Conservation (phyloP, 2,797 vertebrate genomes). For the Chaunax sp. region DNA sequence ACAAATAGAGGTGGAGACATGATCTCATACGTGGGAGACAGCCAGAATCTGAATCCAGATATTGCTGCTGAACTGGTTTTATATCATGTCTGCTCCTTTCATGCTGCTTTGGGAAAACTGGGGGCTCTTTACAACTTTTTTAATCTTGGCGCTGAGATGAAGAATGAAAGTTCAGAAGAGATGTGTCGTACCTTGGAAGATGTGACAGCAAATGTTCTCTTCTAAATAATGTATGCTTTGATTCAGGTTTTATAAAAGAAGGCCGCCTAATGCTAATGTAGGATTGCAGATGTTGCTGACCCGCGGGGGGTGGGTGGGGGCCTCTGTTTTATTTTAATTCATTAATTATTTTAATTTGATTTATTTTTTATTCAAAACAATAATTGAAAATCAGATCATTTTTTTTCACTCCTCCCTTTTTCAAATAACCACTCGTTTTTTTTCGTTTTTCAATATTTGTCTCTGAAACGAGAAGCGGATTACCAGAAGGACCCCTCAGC, state of each 20-base stretch:
- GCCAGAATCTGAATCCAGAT: neutral
- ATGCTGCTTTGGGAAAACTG: neutral
- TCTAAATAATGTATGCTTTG: neutral
- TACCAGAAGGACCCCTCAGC: too few species aligned
- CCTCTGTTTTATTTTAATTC: too few species aligned
- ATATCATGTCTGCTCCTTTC: neutral
- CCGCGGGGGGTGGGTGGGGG: too few species aligned
- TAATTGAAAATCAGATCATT: too few species aligned
- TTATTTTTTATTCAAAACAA: too few species aligned
- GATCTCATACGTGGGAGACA: conserved; percentile 11
- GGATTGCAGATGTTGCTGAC: too few species aligned
- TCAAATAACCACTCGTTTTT: too few species aligned
- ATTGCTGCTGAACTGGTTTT: neutral
- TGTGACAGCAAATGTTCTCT: neutral
- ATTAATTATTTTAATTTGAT: too few species aligned
- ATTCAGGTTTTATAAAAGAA: conserved; percentile 1
- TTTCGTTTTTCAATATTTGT: too few species aligned
- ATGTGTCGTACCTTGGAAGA: neutral
- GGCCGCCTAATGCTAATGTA: too few species aligned
- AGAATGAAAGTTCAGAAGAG: neutral
- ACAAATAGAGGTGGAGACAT: neutral
- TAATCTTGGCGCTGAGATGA: neutral
- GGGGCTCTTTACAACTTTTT: neutral
- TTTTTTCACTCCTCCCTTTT: too few species aligned
- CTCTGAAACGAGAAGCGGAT: too few species aligned